Evolutionary conservation across 2,797 vertebrate species (phyloP), one percentile per base, ranked within the genome.

Genomic region (Anas acuta): DNA sequence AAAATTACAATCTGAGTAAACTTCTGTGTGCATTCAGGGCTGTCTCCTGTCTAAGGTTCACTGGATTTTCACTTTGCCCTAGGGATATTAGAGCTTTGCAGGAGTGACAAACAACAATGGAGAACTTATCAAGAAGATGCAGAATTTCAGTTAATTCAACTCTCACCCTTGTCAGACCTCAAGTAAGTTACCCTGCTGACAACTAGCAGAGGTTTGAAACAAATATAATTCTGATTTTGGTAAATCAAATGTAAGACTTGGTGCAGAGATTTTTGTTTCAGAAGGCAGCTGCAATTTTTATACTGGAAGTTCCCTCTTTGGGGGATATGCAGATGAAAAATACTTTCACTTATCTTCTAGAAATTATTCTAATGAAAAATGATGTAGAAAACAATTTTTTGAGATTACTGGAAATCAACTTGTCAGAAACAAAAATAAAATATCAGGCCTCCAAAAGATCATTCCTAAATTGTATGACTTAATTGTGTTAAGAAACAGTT

Each of bases 121-220:
- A 51, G 22, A 78, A 39, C 69, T 17, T 23, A 73, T 43, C 74
- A 89, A 70, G 75, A 71, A 85, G 74, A 66, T 84, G 73, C 70
- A 72, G 61, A 94, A 80, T n/a, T 23, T 60, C 70, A 61, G 37
- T 6, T 81, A 74, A 86, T 78, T 91, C 73, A 90, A 64, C 61
- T 41, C 26, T 87, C 20, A 84, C 32, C 56, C 37, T 56, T 56
- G 71, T 47, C 74, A 93, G 41, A 73, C 32, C 28, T 75, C 56
- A 76, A 62, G 49, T 65, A 90, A 81, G 51, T 62, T 82, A 66
- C 41, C 17, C 66, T 73, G 35, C 37, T 81, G 89, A 54, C 62
- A 93, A 35, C 39, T 66, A 81, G 15, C 25, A 67, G 62, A 92
- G 43, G 47, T 57, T 30, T 6, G 20, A 90, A 62, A 65, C 32